Evolutionary conservation across 2,797 vertebrate genomes (phyloP).

Genomic region (Eulemur coronatus): DNA sequence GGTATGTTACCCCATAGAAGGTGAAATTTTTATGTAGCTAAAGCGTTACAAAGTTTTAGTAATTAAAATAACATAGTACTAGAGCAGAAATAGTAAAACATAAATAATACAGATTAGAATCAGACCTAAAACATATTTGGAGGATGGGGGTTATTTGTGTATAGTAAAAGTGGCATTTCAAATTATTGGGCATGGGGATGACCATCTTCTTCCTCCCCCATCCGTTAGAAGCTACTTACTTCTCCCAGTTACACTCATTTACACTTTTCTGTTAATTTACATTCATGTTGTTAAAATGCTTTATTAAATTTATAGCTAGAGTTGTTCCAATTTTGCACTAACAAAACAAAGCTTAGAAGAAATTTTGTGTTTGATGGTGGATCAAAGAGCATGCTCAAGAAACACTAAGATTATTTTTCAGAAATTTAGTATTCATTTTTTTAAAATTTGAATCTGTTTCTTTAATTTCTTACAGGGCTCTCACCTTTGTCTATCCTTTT

Average conservation of each 20-base stretch:
- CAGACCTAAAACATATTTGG: background rate
- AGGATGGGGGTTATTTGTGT: background rate
- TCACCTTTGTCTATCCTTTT: conserved; percentile 96
- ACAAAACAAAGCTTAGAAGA: background rate
- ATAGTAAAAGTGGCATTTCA: conserved; percentile 7
- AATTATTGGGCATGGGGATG: background rate
- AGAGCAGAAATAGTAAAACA: background rate
- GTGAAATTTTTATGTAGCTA: background rate
- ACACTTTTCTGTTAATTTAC: background rate
- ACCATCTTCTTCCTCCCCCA: background rate
- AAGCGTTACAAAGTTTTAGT: background rate
- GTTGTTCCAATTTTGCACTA: background rate
- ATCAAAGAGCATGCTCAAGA: background rate
- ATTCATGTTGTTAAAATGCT: background rate
- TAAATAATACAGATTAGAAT: background rate
- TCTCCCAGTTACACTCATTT: background rate
- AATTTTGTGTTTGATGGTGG: background rate
- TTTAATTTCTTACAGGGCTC: conserved; percentile 86
- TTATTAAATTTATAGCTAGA: background rate
- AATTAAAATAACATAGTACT: background rate
- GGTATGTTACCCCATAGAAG: background rate
- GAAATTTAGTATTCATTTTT: background rate
- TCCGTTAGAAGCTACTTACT: background rate
- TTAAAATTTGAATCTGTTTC: background rate
- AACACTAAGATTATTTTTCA: background rate